Evolutionary conservation across 2,888 invertebrate genomes (phyloP).

Genomic region (Agriopis leucophaearia): DNA sequence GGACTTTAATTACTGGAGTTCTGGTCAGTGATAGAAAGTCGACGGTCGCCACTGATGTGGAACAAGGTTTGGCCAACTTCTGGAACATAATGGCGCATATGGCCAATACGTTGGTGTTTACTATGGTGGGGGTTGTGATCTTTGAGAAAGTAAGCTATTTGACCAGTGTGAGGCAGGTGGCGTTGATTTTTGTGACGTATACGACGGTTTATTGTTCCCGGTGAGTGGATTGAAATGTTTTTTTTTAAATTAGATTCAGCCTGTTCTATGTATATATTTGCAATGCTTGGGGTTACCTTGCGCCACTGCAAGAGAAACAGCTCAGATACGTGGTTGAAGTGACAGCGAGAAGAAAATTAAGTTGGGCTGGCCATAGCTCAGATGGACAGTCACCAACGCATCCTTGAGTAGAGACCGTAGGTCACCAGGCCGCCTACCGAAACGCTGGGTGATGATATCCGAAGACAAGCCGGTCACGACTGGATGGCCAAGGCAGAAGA

Average conservation of each 20-base stretch:
- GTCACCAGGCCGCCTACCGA: too few species aligned
- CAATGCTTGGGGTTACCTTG: too few species aligned
- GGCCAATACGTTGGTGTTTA: conserved; percentile 86
- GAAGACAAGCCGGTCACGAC: too few species aligned
- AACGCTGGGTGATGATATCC: too few species aligned
- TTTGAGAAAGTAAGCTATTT: conserved; percentile 81
- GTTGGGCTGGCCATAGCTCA: too few species aligned
- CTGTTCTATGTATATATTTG: neutral
- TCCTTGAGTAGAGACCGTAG: too few species aligned
- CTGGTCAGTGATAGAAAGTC: conserved; percentile 72
- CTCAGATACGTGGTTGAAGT: too few species aligned
- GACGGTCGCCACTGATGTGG: conserved; percentile 74
- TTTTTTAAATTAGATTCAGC: too few species aligned
- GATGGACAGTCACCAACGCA: too few species aligned
- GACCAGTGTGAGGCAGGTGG: conserved; percentile 70
- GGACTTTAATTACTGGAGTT: conserved; percentile 72
- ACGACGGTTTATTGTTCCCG: conserved; percentile 79
- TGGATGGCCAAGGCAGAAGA: too few species aligned
- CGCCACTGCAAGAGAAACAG: too few species aligned
- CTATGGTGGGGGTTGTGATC: conserved; percentile 87
- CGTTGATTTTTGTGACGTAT: conserved; percentile 76
- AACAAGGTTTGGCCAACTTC: conserved; percentile 67
- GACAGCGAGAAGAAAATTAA: too few species aligned
- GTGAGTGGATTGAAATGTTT: conserved; percentile 46
- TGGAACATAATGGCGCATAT: conserved; percentile 72